Evolutionary conservation across 35 echinoderm and acorn worm species (phyloP).

Genomic region (Hemicentrotus pulcherrimus): DNA sequence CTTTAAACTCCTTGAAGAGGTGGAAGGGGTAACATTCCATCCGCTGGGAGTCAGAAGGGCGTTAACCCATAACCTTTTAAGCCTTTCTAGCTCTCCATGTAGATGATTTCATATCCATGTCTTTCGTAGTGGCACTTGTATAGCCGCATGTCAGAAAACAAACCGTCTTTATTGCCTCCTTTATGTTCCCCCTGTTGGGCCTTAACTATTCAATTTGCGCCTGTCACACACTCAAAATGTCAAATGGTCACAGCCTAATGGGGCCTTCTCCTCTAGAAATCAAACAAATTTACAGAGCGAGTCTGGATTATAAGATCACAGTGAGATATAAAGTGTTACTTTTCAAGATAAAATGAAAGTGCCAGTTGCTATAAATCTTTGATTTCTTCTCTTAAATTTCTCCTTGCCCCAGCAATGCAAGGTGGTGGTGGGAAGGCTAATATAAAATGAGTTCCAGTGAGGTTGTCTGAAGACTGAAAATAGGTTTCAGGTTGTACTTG

Average conservation of each 20-base stretch:
- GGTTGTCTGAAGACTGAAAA: background rate
- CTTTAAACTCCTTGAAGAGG: too few species aligned
- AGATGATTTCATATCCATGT: too few species aligned
- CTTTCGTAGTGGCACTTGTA: background rate
- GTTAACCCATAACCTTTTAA: too few species aligned
- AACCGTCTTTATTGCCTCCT: background rate
- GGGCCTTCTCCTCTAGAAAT: background rate
- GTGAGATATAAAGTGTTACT: background rate
- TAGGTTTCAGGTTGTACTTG: background rate
- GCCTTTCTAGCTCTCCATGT: too few species aligned
- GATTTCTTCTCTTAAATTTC: background rate
- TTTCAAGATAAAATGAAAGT: background rate
- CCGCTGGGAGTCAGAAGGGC: too few species aligned
- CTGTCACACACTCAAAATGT: background rate
- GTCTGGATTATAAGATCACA: background rate
- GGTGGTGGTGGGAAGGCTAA: background rate
- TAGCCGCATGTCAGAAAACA: background rate
- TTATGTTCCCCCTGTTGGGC: background rate
- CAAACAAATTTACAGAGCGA: background rate
- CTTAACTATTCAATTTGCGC: background rate
- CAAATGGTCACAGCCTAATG: background rate
- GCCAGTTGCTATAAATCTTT: background rate
- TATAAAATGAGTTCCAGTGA: background rate
- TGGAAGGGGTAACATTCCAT: too few species aligned
- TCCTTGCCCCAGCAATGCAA: background rate